Evolutionary conservation across 2,113 vertebrate genomes (phyloP), one percentile per base, ranked within the genome.

Genomic region (Clarias magur): DNA sequence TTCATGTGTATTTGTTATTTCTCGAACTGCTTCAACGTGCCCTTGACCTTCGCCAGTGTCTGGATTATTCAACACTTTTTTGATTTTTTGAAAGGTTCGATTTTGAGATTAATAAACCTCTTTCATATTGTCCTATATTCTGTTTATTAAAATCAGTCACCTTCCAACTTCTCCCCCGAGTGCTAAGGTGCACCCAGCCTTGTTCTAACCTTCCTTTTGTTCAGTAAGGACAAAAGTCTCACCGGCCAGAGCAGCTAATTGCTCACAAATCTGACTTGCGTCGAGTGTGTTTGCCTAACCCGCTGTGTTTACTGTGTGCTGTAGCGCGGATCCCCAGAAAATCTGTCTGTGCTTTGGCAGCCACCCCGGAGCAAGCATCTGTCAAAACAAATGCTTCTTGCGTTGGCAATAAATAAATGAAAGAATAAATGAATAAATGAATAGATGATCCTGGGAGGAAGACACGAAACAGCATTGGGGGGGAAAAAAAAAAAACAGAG

Each of bases 331-430:
- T 89, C 86, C 87, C 88, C 83, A 84, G 86, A 90, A 91, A 91
- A 91, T 89, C 91, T 86, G 89, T 87, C 90, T 84, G 72, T 25
- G 80, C 65, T 90, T 90, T 92, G 90, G 91, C 90, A 87, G 86
- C 81, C 83, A 65, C 88, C 89, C 91, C 85, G 84, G 88, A 88
- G 83, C 84, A 85, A 92, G 91, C 91, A 90, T 91, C 91, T 92
- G 91, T 89, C 89, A 90, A 91, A 91, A 90, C 91, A 92, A 92
- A 92, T 89, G 89, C 89, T 88, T 86, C 86, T 89, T 62, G 83
- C 90, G 83, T 89, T 90, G 84, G 86, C 89, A 88, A 90, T 89
- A 92, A 92, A 92, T 91, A 91, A 90, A 91, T 88, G 79, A 89
- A 91, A 88, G 81, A 88, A 92, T 89, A 88, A 85, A 91, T 84